These are phyloP conservation scores for Ptychodera flava DNA, from an alignment of 35 echinoderm and acorn worm species.

Conservation along the genomic window DNA sequence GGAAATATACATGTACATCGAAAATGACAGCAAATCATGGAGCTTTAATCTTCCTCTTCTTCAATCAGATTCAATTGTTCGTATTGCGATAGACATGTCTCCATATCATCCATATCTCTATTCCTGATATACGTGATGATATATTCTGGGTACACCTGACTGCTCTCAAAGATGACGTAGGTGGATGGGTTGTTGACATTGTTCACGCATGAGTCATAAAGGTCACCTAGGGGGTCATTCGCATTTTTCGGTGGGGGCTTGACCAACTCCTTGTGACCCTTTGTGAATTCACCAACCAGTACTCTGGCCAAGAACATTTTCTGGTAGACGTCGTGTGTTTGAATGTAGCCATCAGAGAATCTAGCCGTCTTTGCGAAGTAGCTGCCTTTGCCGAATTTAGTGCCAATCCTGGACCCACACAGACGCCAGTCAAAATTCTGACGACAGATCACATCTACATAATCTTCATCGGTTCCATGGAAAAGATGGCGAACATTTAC, in stretches of 20 bases:
- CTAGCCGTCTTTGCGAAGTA: slow-evolving; percentile 30
- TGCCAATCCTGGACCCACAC: slow-evolving; percentile 18
- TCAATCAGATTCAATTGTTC: too few relatives aligned
- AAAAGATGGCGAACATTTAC: slow-evolving; percentile 12
- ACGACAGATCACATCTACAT: slow-evolving; percentile 27
- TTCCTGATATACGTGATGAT: slow-evolving; percentile 44
- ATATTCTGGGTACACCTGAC: slow-evolving; percentile 41
- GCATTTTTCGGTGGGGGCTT: slow-evolving; percentile 28
- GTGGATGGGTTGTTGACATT: slow-evolving; percentile 7
- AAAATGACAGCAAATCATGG: too few relatives aligned
- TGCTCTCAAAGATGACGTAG: slow-evolving; percentile 28
- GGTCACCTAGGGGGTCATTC: background rate
- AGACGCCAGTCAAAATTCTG: slow-evolving; percentile 41
- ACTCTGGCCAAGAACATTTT: slow-evolving; percentile 44
- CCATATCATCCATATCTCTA: background rate
- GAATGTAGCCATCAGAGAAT: slow-evolving; percentile 26
- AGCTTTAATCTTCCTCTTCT: too few relatives aligned
- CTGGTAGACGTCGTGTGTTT: background rate
- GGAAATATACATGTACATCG: too few relatives aligned
- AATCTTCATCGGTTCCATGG: slow-evolving; percentile 20
- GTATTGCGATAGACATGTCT: too few relatives aligned
- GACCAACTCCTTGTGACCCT: background rate
- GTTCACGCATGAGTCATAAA: slow-evolving; percentile 42
- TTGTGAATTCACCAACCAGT: slow-evolving; percentile 29
- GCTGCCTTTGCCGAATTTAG: slow-evolving; percentile 32